Conservation (phyloP, 1,140 invertebrate species). For the Cotesia vestalis region DNA sequence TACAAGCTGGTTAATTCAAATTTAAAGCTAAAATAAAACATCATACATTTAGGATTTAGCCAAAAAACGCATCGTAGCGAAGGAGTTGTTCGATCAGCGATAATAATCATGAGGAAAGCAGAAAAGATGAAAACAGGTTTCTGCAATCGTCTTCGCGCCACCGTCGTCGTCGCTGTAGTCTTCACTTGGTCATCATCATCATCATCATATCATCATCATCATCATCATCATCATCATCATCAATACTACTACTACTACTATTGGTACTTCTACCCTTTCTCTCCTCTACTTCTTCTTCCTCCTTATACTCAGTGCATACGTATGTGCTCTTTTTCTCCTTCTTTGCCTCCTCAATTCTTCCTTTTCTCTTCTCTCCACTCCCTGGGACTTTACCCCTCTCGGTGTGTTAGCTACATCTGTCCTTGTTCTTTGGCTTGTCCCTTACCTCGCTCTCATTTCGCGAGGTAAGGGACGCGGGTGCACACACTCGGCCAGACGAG, state of each 20-base stretch:
- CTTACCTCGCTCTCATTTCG: slow-evolving; percentile 55
- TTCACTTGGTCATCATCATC: not conserved
- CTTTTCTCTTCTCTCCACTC: slow-evolving; percentile 64
- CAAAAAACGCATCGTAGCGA: not conserved
- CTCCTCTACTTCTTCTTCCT: slow-evolving; percentile 35
- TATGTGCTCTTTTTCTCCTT: slow-evolving; percentile 39
- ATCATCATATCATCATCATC: slow-evolving; percentile 10
- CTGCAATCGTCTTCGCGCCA: slow-evolving; percentile 48
- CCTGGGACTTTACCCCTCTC: slow-evolving; percentile 57
- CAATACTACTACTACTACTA: too few relatives aligned
- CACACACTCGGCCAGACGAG: slow-evolving; percentile 58
- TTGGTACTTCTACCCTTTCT: slow-evolving; percentile 27
- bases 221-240: slow-evolving; percentile 25
- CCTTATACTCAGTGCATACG: slow-evolving; percentile 8
- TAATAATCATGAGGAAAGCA: slow-evolving; percentile 59
- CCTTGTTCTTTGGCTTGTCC: slow-evolving; percentile 67
- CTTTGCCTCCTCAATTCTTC: slow-evolving; percentile 66
- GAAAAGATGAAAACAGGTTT: slow-evolving; percentile 64
- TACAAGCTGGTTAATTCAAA: too few relatives aligned
- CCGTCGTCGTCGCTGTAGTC: slow-evolving; percentile 1
- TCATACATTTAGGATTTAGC: too few relatives aligned
- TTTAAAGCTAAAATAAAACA: too few relatives aligned
- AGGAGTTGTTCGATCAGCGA: slow-evolving; percentile 43
- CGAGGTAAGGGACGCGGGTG: slow-evolving; percentile 59
- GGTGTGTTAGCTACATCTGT: slow-evolving; percentile 51